These are phyloP conservation scores for Piprites chloris DNA, from an alignment of 2,113 vertebrate species.

Conservation along the genomic window DNA sequence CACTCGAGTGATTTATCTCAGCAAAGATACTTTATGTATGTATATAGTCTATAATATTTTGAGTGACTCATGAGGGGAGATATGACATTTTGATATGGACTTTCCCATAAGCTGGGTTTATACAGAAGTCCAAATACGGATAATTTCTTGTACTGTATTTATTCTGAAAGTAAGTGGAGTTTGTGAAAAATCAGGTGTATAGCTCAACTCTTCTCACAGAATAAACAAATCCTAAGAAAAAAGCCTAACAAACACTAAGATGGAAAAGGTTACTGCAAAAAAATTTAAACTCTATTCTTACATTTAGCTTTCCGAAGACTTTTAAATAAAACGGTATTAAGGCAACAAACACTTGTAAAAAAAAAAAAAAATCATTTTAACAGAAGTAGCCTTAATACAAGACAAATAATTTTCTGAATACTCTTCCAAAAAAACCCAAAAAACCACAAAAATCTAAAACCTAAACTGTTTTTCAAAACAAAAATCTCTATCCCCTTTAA, in stretches of 20 bases:
- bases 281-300: neutral
- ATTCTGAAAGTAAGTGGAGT: neutral
- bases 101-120: neutral
- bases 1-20: neutral
- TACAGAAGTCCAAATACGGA: neutral
- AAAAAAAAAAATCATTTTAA: neutral
- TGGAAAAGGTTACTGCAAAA: neutral
- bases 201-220: neutral
- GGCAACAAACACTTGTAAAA: neutral
- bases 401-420: neutral
- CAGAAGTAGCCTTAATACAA: neutral
- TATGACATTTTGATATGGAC: neutral
- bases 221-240: neutral
- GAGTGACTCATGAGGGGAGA: neutral
- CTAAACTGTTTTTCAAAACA: neutral
- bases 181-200: neutral
- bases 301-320: neutral
- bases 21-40: neutral
- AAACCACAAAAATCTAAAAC: neutral
- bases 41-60: neutral
- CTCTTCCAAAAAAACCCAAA: neutral
- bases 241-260: neutral
- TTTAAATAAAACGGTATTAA: neutral
- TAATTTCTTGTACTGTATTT: neutral
- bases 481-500: neutral